Evolutionary conservation across 2,888 invertebrate genomes (phyloP), one percentile per base, ranked within the genome.

Genomic region (Netelia virgata): DNA sequence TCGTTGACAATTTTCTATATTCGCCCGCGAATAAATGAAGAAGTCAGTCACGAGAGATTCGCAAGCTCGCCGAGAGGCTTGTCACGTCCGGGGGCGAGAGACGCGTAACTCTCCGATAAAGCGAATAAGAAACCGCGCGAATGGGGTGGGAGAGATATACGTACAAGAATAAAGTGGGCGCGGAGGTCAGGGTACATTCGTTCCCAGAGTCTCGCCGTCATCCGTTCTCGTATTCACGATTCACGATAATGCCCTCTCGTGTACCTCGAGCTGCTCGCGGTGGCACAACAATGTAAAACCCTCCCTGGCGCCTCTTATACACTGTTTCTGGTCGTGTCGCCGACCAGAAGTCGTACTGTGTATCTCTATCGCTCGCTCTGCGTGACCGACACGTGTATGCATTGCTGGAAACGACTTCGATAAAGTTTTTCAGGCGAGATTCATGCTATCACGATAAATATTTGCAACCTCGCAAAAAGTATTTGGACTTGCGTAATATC

Each of bases 131-230:
- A 66, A 70, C 47, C 20, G 18, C 28, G 28, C 28, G 28, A 28
- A 5, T 28, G 6, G 28, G 28, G 28, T 28, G 28, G 28, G 28
- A 5, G 28, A 28, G 57, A 50, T 50, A 50, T n/a, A 50, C 50
- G 41, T 72, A 41, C 75, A 75, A 55, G 63, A 70, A 75, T 75
- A 63, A 43, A 70, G 75, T 82, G 75, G 81, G 28, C 28, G 81
- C 47, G 81, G 63, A 28, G 81, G 69, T 70, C 81, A 82, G 63
- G 70, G 81, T 82, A 63, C 70, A 75, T 82, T 82, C 81, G 69
- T 82, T 82, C 75, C 75, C 50, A 63, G 75, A 36, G 55, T 47
- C 68, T 16, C 63, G 81, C 23, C 63, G 63, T 55, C 41, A 41
- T 55, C 55, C 75, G 50, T 82, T 78, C 61, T 61, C 43, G 78